phyloP scores from a whole-genome alignment of 2,113 vertebrate genomes.

The Aldabrachelys gigantea region DNA sequence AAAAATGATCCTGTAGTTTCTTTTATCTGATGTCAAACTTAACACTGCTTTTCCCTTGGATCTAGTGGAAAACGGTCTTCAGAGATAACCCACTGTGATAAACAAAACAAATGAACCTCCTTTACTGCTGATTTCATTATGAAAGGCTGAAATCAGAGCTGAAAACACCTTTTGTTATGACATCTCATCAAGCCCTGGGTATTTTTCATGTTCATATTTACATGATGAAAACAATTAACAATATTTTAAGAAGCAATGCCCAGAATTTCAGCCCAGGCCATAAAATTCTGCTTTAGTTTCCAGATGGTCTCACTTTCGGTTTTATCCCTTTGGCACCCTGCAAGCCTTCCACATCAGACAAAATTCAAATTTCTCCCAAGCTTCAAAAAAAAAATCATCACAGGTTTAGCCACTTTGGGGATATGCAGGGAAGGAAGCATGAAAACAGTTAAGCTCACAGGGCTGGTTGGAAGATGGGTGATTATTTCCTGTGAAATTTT shows the following conservation, averaged over 20 bases:
- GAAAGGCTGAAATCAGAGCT: conserved; percentile 67
- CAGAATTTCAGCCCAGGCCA: conserved; percentile 48
- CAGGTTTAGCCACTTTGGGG: background rate
- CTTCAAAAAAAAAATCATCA: background rate
- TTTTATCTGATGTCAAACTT: conserved; percentile 19
- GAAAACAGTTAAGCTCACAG: background rate
- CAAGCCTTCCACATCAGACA: conserved; percentile 32
- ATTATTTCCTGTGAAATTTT: background rate
- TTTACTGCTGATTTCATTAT: conserved; percentile 67
- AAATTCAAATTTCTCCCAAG: conserved; percentile 35
- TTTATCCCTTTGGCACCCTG: conserved; percentile 8
- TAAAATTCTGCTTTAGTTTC: conserved; percentile 30
- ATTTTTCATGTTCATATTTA: conserved; percentile 77
- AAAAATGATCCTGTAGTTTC: conserved; percentile 1
- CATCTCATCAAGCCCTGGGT: conserved; percentile 74
- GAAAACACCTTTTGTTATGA: conserved; percentile 74
- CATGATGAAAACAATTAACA: conserved; percentile 75
- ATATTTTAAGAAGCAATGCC: conserved; percentile 32
- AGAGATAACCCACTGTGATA: conserved; percentile 47
- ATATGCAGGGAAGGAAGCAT: background rate
- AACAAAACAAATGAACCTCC: conserved; percentile 51
- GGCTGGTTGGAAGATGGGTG: background rate
- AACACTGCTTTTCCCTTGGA: conserved; percentile 26
- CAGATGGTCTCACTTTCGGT: conserved; percentile 8
- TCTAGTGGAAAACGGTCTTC: conserved; percentile 50